A percentile compares a stretch with the other conserved stretches of the same genome.
These are phyloP conservation scores for Percina caprodes DNA, from an alignment of 2,113 vertebrate genomes.

Conservation along the genomic window DNA sequence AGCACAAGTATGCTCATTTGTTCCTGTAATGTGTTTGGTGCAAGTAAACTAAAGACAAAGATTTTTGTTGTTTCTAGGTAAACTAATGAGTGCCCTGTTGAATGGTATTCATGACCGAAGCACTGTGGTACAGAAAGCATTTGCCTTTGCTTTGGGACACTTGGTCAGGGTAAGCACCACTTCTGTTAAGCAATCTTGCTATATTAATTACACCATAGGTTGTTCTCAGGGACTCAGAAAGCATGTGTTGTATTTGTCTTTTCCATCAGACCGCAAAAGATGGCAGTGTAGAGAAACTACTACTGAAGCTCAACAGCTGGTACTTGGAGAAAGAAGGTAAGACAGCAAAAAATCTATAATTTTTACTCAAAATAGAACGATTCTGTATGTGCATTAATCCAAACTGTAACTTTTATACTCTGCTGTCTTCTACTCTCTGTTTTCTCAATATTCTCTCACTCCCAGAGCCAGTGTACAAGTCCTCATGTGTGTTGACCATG, in stretches of 20 bases:
- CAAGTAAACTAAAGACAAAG: neutral
- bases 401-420: neutral
- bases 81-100: conserved; percentile 95
- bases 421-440: neutral
- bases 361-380: neutral
- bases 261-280: conserved; percentile 90
- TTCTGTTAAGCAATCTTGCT: neutral
- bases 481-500: conserved; percentile 89
- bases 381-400: neutral
- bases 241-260: neutral
- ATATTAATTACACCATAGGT: neutral
- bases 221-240: neutral
- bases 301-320: conserved; percentile 94
- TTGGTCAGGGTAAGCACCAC: conserved; percentile 90
- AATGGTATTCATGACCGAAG: conserved; percentile 93
- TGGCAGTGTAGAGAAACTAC: conserved; percentile 94
- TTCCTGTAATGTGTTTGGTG: neutral
- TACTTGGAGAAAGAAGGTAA: conserved; percentile 98
- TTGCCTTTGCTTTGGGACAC: conserved; percentile 95
- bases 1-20: neutral
- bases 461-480: conserved; percentile 91
- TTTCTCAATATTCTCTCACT: neutral
- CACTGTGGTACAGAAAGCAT: conserved; percentile 93
- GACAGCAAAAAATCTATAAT: neutral
- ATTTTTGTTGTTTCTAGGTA: conserved; percentile 84